These are phyloP conservation scores for Ectropis grisescens DNA, from an alignment of 1,140 invertebrate genomes.

Conservation along the genomic window DNA sequence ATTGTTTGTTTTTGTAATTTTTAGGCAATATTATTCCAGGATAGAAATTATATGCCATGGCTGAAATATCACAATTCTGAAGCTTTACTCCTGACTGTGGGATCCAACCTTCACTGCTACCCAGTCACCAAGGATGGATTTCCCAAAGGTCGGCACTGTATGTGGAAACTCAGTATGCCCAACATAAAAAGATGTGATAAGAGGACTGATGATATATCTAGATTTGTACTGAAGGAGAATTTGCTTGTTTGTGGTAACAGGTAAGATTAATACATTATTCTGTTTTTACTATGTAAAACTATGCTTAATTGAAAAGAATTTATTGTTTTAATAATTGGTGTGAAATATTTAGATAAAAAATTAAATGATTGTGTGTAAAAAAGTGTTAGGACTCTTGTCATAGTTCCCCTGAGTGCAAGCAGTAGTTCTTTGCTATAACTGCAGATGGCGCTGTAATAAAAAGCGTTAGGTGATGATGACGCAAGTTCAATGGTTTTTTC, in stretches of 20 bases:
- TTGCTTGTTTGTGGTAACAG: slow-evolving; percentile 50
- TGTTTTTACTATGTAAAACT: no score
- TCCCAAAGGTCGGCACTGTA: slow-evolving; percentile 10
- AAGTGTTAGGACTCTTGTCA: no score
- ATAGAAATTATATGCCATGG: slow-evolving; percentile 54
- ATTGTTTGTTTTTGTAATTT: slow-evolving; percentile 9
- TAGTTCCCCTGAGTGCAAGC: no score
- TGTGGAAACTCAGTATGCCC: slow-evolving; percentile 40
- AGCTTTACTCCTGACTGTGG: slow-evolving; percentile 28
- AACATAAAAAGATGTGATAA: slow-evolving; percentile 36
- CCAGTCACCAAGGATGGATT: slow-evolving; percentile 21
- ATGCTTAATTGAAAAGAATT: no score
- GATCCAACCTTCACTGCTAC: slow-evolving; percentile 34
- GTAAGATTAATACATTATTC: slow-evolving; percentile 16
- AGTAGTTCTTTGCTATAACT: no score
- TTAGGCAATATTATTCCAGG: slow-evolving; percentile 34
- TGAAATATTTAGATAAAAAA: no score
- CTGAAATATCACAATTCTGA: slow-evolving; percentile 29
- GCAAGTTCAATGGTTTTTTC: no score
- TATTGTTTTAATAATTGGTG: no score
- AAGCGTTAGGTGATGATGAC: no score
- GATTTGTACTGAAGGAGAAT: slow-evolving; percentile 42
- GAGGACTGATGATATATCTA: slow-evolving; percentile 54
- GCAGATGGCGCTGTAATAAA: no score
- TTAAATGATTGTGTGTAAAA: no score